Percentiles rank a stretch among this genome's conserved stretches.
phyloP scores from a whole-genome alignment of 2,888 invertebrate genomes.

The Eupithecia subfuscata region DNA sequence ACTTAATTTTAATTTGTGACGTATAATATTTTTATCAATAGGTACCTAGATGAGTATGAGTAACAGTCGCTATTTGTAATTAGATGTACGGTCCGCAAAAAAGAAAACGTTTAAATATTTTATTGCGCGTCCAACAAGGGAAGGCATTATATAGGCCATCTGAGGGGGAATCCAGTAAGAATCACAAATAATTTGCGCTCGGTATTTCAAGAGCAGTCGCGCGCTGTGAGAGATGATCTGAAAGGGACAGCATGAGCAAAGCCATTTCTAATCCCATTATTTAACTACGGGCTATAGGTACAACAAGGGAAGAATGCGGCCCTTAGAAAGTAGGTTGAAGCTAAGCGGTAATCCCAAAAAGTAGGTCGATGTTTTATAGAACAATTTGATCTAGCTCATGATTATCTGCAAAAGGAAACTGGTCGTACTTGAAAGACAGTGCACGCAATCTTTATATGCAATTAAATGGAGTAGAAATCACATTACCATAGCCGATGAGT shows the following conservation, averaged over 20 bases:
- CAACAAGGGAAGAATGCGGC: background rate
- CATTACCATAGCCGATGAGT: background rate
- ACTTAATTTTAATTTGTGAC: too few species aligned
- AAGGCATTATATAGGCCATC: too few species aligned
- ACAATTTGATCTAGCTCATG: background rate
- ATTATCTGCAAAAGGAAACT: background rate
- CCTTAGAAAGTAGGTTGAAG: constrained; percentile 1
- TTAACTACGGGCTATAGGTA: background rate
- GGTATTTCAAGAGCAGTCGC: background rate
- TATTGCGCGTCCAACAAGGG: too few species aligned
- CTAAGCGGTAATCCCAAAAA: background rate
- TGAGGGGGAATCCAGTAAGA: background rate
- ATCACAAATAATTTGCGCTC: background rate
- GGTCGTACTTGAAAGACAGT: background rate
- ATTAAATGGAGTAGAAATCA: constrained; percentile 1
- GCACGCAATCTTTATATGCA: background rate
- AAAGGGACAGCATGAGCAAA: background rate
- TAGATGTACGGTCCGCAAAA: too few species aligned
- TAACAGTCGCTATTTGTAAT: too few species aligned
- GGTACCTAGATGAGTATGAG: too few species aligned
- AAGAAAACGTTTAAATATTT: too few species aligned
- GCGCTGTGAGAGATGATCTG: background rate
- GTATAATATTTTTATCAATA: too few species aligned
- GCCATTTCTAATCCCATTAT: background rate
- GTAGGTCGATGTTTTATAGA: background rate